Base-by-base conservation (phyloP, 2,797 vertebrate species). In the Gallirallus australis region DNA sequence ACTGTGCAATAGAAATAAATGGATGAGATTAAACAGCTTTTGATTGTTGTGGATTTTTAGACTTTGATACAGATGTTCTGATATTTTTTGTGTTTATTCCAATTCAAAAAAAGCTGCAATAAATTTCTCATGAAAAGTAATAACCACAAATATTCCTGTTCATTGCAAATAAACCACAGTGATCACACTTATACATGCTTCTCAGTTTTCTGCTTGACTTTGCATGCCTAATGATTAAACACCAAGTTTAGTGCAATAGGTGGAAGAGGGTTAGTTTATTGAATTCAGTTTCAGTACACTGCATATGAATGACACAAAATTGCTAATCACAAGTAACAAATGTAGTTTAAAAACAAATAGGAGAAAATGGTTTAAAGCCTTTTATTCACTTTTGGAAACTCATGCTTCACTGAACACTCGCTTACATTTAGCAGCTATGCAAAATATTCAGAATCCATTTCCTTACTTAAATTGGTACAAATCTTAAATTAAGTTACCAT, bases 381-480 rank as follows among this genome's bases (percentile, higher is more conserved):
- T 61, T 82, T 72, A 47, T 3, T 83, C 71, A 65, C 40, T 72
- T 37, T 91, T 68, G 65, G 82, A 95, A 91, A 82, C 56, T 79
- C 50, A 77, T 45, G 69, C 93, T 86, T 61, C 63, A 86, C 65
- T 88, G 94, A 94, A 57, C 15, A 15, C 83, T 89, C 65, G 25
- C 71, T 84, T 87, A 80, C 60, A 71, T 90, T 94, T 64, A 89
- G 93, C 89, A 91, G 66, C 89, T 93, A 50, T 37, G 81, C 72
- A 90, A 90, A 96, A 96, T 76, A 96, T 81, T 93, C 84, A 69
- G 42, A 92, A 93, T 90, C 77, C 56, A 93, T 93, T 94, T 95
- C 86, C 50, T 71, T 54, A 56, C 68, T 85, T 90, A 88, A 71
- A 91, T 75, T 94, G 90, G 77, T 86, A 69, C 78, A 94, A 91